These are phyloP conservation scores for Orestias chungarensis DNA, from an alignment of 2,797 vertebrate species.

Conservation along the genomic window DNA sequence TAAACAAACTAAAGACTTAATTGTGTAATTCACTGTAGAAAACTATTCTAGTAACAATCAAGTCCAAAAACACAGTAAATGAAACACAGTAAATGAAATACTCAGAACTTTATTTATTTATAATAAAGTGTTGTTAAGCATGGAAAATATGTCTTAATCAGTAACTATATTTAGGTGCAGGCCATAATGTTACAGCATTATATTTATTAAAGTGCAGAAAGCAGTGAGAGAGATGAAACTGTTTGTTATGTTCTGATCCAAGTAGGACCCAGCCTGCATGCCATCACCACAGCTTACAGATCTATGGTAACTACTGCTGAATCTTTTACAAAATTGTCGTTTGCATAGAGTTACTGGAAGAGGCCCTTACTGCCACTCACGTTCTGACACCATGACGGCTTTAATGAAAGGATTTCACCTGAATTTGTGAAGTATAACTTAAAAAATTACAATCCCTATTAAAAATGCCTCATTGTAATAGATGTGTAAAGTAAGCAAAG, in stretches of 20 bases:
- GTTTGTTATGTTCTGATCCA: slow-evolving; percentile 40
- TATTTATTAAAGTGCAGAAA: slow-evolving; percentile 57
- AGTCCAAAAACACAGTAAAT: slow-evolving; percentile 4
- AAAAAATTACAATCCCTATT: slow-evolving; percentile 1
- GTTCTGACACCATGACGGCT: neutral
- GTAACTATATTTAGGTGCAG: slow-evolving; percentile 46
- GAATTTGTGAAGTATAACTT: slow-evolving; percentile 4
- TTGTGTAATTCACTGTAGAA: too few relatives aligned
- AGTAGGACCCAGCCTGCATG: slow-evolving; percentile 45
- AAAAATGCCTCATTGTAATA: slow-evolving; percentile 15
- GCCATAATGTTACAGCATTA: slow-evolving; percentile 51
- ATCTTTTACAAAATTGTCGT: slow-evolving; percentile 57
- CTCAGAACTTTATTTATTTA: slow-evolving; percentile 73
- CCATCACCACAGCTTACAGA: slow-evolving; percentile 35
- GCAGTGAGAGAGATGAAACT: slow-evolving; percentile 44
- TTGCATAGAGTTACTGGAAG: slow-evolving; percentile 71
- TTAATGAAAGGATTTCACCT: slow-evolving; percentile 1
- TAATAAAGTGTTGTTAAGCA: slow-evolving; percentile 58
- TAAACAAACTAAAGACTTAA: too few relatives aligned
- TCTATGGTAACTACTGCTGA: slow-evolving; percentile 21
- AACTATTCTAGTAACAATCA: too few relatives aligned
- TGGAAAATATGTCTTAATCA: slow-evolving; percentile 46
- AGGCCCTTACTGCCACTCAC: slow-evolving; percentile 9
- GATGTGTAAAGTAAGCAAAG: slow-evolving; percentile 12
- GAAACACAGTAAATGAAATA: slow-evolving; percentile 29